Conservation (phyloP, 2,888 invertebrate genomes). For the Lymantria monacha region DNA sequence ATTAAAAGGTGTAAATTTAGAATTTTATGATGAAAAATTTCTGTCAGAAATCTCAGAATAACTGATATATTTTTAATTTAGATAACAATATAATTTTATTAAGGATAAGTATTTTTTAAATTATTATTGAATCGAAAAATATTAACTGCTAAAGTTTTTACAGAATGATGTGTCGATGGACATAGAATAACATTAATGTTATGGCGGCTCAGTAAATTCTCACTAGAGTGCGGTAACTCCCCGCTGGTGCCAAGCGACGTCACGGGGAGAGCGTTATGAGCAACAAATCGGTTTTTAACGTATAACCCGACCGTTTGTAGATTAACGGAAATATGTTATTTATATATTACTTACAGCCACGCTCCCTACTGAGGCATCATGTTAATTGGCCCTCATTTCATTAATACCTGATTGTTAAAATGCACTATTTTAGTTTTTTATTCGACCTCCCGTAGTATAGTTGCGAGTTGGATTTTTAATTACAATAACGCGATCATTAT, state of each 20-base stretch:
- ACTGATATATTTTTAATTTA: background rate
- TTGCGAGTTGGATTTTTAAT: constrained; percentile 29
- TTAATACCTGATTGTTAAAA: constrained; percentile 62
- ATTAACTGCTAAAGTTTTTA: constrained; percentile 30
- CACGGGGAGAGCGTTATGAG: constrained; percentile 52
- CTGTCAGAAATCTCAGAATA: background rate
- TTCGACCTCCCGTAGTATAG: constrained; percentile 33
- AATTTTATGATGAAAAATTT: constrained; percentile 40
- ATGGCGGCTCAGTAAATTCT: constrained; percentile 41
- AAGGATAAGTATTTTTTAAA: too few species aligned
- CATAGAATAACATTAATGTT: constrained; percentile 36
- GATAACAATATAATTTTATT: too few species aligned
- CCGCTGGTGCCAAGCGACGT: constrained; percentile 54
- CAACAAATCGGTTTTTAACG: constrained; percentile 65
- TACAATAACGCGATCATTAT: constrained; percentile 36
- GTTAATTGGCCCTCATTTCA: constrained; percentile 70
- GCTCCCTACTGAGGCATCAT: constrained; percentile 60
- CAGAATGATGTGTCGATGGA: constrained; percentile 1
- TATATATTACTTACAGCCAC: constrained; percentile 63
- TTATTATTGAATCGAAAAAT: background rate
- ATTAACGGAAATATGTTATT: constrained; percentile 65
- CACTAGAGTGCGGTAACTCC: constrained; percentile 43
- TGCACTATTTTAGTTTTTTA: constrained; percentile 47
- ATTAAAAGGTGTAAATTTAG: constrained; percentile 49
- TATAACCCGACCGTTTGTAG: constrained; percentile 57